A percentile compares a stretch with the other conserved stretches of the same genome.
phyloP scores from a whole-genome alignment of 2,888 invertebrate genomes.

The Rutpela maculata region DNA sequence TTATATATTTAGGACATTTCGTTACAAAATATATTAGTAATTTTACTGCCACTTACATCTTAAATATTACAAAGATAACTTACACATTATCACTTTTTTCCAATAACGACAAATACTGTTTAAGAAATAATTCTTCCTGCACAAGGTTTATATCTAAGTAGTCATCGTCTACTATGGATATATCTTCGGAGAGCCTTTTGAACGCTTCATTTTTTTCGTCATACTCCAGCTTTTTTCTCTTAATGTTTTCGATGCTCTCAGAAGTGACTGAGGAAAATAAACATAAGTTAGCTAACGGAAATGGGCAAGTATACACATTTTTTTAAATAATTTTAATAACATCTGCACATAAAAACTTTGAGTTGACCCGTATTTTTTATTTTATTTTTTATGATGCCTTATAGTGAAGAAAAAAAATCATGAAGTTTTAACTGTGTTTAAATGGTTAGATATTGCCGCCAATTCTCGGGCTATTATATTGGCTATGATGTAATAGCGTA shows the following conservation, averaged over 20 bases:
- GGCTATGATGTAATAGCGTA: no score
- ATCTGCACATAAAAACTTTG: no score
- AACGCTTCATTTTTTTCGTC: conserved; percentile 77
- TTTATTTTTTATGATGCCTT: no score
- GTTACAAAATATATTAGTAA: conserved; percentile 27
- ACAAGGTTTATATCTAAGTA: conserved; percentile 83
- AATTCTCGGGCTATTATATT: no score
- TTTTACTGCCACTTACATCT: conserved; percentile 29
- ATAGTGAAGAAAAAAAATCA: no score
- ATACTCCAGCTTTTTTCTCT: conserved; percentile 56
- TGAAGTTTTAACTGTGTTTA: no score
- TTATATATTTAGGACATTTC: neutral
- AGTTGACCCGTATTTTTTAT: no score
- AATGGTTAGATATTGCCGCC: no score
- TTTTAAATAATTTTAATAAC: no score
- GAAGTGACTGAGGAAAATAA: conserved; percentile 54
- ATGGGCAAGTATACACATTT: no score
- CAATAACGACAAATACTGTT: conserved; percentile 80
- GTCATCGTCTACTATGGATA: conserved; percentile 80
- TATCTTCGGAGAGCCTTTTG: conserved; percentile 78
- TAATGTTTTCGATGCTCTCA: conserved; percentile 60
- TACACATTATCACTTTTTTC: conserved; percentile 54
- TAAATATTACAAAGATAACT: conserved; percentile 1
- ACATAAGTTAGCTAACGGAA: neutral
- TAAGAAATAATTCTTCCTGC: conserved; percentile 82